Percentiles rank a stretch among this genome's conserved stretches.
Evolutionary conservation across 2,888 invertebrate genomes (phyloP).

Genomic region (Sclerodermus sp.): DNA sequence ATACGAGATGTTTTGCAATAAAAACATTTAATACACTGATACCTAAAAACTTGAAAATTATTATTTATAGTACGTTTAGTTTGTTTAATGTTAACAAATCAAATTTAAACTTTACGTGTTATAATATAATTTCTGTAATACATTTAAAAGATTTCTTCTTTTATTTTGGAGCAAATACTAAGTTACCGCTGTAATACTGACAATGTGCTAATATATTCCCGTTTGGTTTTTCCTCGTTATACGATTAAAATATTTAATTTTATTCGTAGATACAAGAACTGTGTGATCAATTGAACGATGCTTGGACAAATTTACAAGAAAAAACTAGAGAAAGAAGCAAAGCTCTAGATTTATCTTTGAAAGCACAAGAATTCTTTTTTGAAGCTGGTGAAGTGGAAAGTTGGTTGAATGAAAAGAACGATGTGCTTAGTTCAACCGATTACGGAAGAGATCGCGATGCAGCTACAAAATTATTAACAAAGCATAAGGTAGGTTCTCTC

Average conservation of each 20-base stretch:
- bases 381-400: slow-evolving; percentile 91
- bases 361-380: slow-evolving; percentile 89
- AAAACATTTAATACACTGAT: too few relatives aligned
- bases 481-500: slow-evolving; percentile 75
- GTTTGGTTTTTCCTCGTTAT: too few relatives aligned
- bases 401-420: slow-evolving; percentile 87
- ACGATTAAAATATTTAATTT: neutral
- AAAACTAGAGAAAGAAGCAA: slow-evolving; percentile 73
- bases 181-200: too few relatives aligned
- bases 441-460: slow-evolving; percentile 88
- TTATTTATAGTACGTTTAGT: too few relatives aligned
- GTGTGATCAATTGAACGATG: slow-evolving; percentile 70
- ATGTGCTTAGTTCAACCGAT: slow-evolving; percentile 79
- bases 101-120: too few relatives aligned
- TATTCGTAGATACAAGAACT: slow-evolving; percentile 69
- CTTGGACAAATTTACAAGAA: slow-evolving; percentile 75
- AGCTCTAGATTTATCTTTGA: slow-evolving; percentile 81
- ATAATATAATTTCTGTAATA: too few relatives aligned
- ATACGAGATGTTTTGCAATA: too few relatives aligned
- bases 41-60: too few relatives aligned
- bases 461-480: slow-evolving; percentile 89
- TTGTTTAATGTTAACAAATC: too few relatives aligned
- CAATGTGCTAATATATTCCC: too few relatives aligned
- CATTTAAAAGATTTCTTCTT: too few relatives aligned
- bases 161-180: slow-evolving; percentile 1